Evolutionary conservation across 2,888 invertebrate species (phyloP), one percentile per base, ranked within the genome.

Genomic region (Hecatera dysodea): DNA sequence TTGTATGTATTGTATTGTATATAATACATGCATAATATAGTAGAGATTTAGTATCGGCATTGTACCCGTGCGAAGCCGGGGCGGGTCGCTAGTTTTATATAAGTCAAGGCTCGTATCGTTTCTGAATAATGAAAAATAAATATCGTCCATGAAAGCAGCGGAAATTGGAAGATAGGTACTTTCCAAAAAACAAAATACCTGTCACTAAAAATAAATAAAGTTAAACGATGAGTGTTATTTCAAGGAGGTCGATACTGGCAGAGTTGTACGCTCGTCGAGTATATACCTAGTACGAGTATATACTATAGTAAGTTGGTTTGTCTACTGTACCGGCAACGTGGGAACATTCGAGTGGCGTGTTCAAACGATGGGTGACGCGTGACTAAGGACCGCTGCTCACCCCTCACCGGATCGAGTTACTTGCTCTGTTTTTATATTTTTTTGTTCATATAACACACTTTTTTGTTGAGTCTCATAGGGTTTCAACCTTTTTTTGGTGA

Each of bases 321-420:
- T 52, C 50, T 60, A 71, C 52, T 52, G 33, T 29, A 78, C 57
- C 48, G 52, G 44, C 61, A 55, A 72, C 82, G 76, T 83, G 80
- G 55, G 69, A 75, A 74, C 63, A n/a, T 70, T 82, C 48, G 59
- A 75, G 83, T 61, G 52, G 52, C 67, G 39, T 67, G 62, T 79
- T 82, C 79, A 72, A 63, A 68, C 62, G 78, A 76, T 67, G 81
- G 69, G 48, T 55, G 78, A 79, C 68, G 72, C 79, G 82, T 82
- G 82, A 82, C 79, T 80, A 82, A 80, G 79, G 73, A 57, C 82
- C 82, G n/a, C 72, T 78, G 79, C 79, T 78, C 82, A 82, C 79
- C 82, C 79, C 55, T 68, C 61, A 52, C 24, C 48, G 79, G 63
- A 79, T 79, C 79, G 22, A 57, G 73, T 82, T 78, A 72, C 82